Evolutionary conservation across 2,797 vertebrate species (phyloP), one percentile per base, ranked within the genome.

Genomic region (Gobio occitaniae): DNA sequence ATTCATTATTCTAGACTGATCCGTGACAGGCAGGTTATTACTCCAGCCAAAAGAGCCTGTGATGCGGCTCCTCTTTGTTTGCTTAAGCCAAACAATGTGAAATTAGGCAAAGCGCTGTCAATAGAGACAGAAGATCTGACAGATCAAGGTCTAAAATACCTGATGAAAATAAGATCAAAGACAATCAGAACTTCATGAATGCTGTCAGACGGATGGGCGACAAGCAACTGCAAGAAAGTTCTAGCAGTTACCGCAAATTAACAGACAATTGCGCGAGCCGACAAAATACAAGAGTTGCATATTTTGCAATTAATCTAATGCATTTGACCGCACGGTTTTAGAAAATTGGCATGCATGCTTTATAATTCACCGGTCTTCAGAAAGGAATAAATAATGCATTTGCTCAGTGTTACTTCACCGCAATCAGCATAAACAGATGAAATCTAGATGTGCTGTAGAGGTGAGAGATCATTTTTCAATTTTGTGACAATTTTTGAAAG

Each of bases 301-400:
- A 80, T 85, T 89, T 84, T n/a, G 21, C 72, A 88, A 89, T 90
- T 78, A 84, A 87, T 90, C 80, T 83, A 87, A 81, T 74, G 66
- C 80, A 61, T 71, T 32, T 86, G 70, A 87, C 72, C 44, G 63
- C 72, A 85, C 17, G 56, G 56, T 80, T 83, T 89, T 63, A 41
- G 80, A 25, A 83, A 89, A 90, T n/a, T 88, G 86, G 75, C 78
- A 77, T 61, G 32, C 21, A 56, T 83, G 83, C 68, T 88, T 89
- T 84, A 86, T 83, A 89, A 90, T 89, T 91, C 82, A 89, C 86
- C 54, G 88, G 75, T 59, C 83, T 90, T 85, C 54, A 80, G 44
- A 63, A n/a, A 54, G 48, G 70, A 80, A 89, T 89, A 84, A 90
- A 90, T 91, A 86, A 90, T 87, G 82, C 50, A 90, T 85, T 87